Evolutionary conservation across 1,140 invertebrate genomes (phyloP), one percentile per base, ranked within the genome.

Genomic region (Dendroctonus valens): DNA sequence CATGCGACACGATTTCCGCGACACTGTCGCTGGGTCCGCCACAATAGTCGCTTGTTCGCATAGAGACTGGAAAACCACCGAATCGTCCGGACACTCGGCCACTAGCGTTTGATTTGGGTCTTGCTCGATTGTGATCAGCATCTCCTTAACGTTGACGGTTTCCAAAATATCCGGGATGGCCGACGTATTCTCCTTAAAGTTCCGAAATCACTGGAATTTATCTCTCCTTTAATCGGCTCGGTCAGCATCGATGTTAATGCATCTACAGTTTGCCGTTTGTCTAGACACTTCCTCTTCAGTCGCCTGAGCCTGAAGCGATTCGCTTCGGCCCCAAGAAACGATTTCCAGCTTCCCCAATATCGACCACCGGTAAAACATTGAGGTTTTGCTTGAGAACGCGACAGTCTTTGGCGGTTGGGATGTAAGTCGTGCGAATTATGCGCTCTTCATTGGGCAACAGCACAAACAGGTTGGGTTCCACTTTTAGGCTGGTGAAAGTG

Each of bases 311-410:
- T 68, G 2, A 67, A 74, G 57, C 76, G 49, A 57, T 67, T 70
- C 7, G 62, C 66, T 70, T 77, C 76, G 12, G 74, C 53, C 6
- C 75, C 76, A 14, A n/a, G 66, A 68, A 50, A 74, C 48, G 7
- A 77, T 46, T 54, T 70, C 65, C 9, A 77, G 57, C 14, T 48
- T 68, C 8, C n/a, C 70, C 75, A 15, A 76, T 66, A 54, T 77
- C 76, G 8, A 70, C 15, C 12, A 75, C 67, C 8, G 63, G 48
- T 14, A 52, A 11, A 6, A 64, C 58, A 41, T 60, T 65, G 5
- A 60, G 46, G 38, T 60, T 65, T 64, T 71, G 71, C 44, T 68
- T 53, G 9, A 76, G 52, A 52, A 69, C 57, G 52, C 65, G 67
- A 50, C 71, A 54, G 59, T 76, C 74, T 61, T 73, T 70, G 48